phyloP scores from a whole-genome alignment of 2,888 invertebrate genomes.

The Myopa tessellatipennis region DNA sequence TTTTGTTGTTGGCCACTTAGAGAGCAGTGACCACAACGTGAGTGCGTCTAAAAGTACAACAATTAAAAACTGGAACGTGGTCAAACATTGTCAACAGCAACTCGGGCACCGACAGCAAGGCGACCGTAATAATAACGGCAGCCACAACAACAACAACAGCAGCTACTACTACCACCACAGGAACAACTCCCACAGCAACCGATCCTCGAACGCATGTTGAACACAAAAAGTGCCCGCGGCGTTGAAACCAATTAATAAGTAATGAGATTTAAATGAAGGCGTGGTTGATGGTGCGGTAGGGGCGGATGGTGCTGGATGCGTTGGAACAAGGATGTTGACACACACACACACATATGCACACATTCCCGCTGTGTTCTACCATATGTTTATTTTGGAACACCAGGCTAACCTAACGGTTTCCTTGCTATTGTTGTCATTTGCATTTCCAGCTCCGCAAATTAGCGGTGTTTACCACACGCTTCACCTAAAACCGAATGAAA shows the following conservation, averaged over 20 bases:
- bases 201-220: background rate
- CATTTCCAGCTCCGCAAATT: background rate
- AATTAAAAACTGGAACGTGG: slow-evolving; percentile 8
- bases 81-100: slow-evolving; percentile 19
- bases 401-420: too few relatives aligned
- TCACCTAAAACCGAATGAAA: background rate
- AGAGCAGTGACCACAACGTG: background rate
- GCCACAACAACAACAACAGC: background rate
- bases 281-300: background rate
- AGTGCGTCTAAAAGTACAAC: background rate
- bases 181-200: background rate
- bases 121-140: background rate
- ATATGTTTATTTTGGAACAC: background rate
- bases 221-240: background rate
- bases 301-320: background rate
- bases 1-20: background rate
- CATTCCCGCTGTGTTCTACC: background rate
- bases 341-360: background rate
- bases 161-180: too few relatives aligned
- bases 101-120: background rate
- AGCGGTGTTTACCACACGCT: background rate
- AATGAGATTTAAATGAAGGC: slow-evolving; percentile 21
- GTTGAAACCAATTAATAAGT: slow-evolving; percentile 19
- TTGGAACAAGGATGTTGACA: background rate
- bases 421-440: background rate